These are phyloP conservation scores for Pectinophora gossypiella DNA, from an alignment of 1,140 invertebrate species.

Conservation along the genomic window DNA sequence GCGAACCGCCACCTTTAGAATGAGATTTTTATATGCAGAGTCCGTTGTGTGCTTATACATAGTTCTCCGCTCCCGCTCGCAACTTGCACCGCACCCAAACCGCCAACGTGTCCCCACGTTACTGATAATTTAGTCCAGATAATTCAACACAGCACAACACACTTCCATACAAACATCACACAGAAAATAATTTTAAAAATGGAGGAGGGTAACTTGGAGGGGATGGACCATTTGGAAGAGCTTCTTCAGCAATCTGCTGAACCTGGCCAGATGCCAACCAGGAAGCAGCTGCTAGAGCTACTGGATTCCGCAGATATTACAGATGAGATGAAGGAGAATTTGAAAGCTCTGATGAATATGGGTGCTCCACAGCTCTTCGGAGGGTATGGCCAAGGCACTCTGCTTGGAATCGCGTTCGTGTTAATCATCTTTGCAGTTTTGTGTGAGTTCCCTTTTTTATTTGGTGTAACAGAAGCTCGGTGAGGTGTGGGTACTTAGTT, in stretches of 20 bases:
- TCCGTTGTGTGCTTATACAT: too few relatives aligned
- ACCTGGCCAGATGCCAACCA: constrained; percentile 58
- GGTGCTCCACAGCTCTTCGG: constrained; percentile 45
- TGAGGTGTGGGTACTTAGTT: too few relatives aligned
- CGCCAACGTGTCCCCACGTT: neutral
- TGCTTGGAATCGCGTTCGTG: constrained; percentile 35
- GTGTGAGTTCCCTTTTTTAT: constrained; percentile 33
- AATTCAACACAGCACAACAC: neutral
- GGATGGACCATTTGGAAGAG: neutral
- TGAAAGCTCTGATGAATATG: constrained; percentile 68
- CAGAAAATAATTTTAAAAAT: neutral
- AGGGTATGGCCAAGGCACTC: constrained; percentile 19
- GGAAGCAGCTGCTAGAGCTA: constrained; percentile 75
- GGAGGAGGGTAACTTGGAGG: neutral
- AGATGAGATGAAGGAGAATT: constrained; percentile 73
- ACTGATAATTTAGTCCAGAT: neutral
- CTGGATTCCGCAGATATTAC: constrained; percentile 73
- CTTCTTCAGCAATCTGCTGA: constrained; percentile 10
- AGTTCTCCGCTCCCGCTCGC: too few relatives aligned
- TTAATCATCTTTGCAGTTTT: constrained; percentile 40
- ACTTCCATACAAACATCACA: neutral
- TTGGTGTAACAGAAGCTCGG: too few relatives aligned
- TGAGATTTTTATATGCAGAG: too few relatives aligned
- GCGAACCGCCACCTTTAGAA: too few relatives aligned
- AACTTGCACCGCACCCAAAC: neutral